A percentile compares a stretch with the other conserved stretches of the same genome.
Conservation (phyloP, 2,113 vertebrate species). For the Formicarius rufipectus region DNA sequence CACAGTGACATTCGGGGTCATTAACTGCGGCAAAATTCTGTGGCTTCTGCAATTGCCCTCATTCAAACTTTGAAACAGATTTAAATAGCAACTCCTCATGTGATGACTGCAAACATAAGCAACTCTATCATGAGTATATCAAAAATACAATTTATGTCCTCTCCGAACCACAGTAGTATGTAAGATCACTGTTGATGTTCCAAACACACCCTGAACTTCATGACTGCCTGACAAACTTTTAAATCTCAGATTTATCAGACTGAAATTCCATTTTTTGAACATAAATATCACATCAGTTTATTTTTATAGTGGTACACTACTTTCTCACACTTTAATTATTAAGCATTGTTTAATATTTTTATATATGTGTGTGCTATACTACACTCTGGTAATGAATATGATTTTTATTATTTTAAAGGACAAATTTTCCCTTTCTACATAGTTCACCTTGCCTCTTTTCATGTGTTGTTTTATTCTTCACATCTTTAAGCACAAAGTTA, state of each 20-base stretch:
- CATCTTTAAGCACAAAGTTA: background rate
- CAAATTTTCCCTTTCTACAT: background rate
- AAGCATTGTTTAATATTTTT: background rate
- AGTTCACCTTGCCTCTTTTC: background rate
- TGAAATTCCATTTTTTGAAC: background rate
- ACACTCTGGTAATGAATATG: background rate
- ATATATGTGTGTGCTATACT: background rate
- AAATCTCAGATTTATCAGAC: background rate
- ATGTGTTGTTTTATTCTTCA: background rate
- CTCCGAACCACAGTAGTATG: background rate
- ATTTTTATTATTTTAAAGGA: background rate
- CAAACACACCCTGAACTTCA: background rate
- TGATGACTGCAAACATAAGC: background rate
- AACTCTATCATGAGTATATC: background rate
- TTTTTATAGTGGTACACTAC: background rate
- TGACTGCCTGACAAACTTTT: background rate
- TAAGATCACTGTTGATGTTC: background rate
- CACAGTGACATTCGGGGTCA: background rate
- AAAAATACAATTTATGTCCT: background rate
- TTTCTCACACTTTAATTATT: background rate
- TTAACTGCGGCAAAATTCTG: background rate
- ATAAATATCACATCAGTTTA: background rate
- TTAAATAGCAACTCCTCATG: background rate
- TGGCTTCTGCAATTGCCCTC: background rate
- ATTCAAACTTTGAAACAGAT: background rate